Conservation (phyloP, 2,888 invertebrate species). For the Scelioninae gen. 2 region DNA sequence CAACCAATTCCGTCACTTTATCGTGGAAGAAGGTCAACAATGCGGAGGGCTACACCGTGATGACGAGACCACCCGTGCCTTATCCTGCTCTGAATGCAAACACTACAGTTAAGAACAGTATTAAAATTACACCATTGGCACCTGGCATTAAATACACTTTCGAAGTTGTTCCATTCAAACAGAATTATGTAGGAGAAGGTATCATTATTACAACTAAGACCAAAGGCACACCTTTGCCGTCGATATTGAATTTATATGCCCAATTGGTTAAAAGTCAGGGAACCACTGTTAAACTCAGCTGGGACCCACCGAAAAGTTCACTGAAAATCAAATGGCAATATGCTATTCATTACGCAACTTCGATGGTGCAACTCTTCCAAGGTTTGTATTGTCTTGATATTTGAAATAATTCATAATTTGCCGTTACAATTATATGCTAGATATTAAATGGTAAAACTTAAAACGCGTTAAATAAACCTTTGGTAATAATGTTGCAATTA, state of each 20-base stretch:
- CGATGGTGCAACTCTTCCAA: conserved; percentile 78
- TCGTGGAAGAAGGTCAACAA: conserved; percentile 79
- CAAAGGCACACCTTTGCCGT: conserved; percentile 77
- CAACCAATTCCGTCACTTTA: conserved; percentile 78
- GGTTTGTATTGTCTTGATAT: conserved; percentile 75
- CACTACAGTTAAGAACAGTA: conserved; percentile 74
- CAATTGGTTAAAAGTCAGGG: conserved; percentile 77
- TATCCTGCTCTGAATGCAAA: conserved; percentile 78
- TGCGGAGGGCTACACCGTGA: conserved; percentile 80
- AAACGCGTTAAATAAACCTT: too few species aligned
- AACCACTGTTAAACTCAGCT: conserved; percentile 81
- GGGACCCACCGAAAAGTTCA: conserved; percentile 80
- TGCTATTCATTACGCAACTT: conserved; percentile 83
- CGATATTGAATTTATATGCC: conserved; percentile 76
- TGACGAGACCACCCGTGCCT: conserved; percentile 75
- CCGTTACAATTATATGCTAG: too few species aligned
- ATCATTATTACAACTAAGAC: conserved; percentile 76
- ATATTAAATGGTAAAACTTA: too few species aligned
- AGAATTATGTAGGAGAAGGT: conserved; percentile 78
- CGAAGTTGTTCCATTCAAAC: conserved; percentile 80
- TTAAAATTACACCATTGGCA: conserved; percentile 71
- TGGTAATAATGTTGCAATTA: too few species aligned
- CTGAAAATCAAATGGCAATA: conserved; percentile 80
- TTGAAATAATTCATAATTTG: too few species aligned
- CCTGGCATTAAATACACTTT: conserved; percentile 78